Conservation (phyloP, 2,888 invertebrate species). For the Drosophila austrosaltans region DNA sequence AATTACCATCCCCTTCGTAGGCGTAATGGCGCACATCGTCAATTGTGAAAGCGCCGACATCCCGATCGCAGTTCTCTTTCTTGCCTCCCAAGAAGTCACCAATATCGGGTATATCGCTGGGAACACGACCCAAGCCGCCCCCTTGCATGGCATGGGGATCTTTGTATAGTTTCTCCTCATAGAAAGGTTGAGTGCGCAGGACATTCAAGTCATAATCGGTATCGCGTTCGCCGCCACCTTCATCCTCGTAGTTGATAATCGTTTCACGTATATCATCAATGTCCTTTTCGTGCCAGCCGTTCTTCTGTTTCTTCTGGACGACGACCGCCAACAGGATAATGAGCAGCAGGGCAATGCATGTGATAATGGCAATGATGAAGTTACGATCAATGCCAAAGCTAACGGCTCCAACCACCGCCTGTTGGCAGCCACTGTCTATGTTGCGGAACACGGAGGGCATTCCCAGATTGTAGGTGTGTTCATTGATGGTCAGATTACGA, state of each 20-base stretch:
- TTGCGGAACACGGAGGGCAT: constrained; percentile 89
- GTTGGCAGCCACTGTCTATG: constrained; percentile 90
- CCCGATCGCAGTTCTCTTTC: constrained; percentile 94
- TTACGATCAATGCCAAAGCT: constrained; percentile 93
- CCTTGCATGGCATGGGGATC: constrained; percentile 81
- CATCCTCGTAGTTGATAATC: constrained; percentile 98
- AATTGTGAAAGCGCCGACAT: constrained; percentile 95
- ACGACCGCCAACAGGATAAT: constrained; percentile 95
- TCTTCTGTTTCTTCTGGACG: constrained; percentile 93
- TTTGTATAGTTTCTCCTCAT: constrained; percentile 83
- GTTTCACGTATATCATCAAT: constrained; percentile 98
- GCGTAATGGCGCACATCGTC: constrained; percentile 99
- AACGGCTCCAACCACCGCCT: constrained; percentile 89
- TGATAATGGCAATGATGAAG: constrained; percentile 94
- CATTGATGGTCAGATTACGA: constrained; percentile 94
- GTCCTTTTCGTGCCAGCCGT: constrained; percentile 94
- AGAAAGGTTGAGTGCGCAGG: constrained; percentile 82
- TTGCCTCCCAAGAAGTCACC: constrained; percentile 95
- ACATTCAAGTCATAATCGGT: constrained; percentile 85
- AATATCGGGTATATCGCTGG: constrained; percentile 90
- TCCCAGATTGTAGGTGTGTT: constrained; percentile 94
- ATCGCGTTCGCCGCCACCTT: constrained; percentile 99
- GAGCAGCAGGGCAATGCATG: constrained; percentile 90
- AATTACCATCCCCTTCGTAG: constrained; percentile 98
- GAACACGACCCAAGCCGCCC: constrained; percentile 67